Base-by-base conservation (phyloP, 2,113 vertebrate species). In the Hippocampus comes region DNA sequence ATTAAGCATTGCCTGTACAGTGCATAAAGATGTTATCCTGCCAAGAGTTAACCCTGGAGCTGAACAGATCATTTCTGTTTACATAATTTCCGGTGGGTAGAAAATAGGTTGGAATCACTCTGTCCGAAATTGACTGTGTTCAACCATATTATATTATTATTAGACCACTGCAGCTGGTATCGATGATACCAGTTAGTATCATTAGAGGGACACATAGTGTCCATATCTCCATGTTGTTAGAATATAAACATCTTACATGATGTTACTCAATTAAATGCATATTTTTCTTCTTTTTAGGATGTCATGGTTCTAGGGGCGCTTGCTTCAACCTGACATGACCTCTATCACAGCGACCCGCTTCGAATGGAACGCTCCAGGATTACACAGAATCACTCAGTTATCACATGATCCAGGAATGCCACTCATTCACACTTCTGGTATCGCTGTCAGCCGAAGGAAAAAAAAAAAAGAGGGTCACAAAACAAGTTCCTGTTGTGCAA, bases 351-450 rank as follows among this genome's bases (percentile, higher is more conserved):
- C 82, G 78, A 86, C 69, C 67, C 59, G 73, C 67, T 70, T 66
- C 75, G 64, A 81, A 78, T 76, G 84, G 82, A 87, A 86, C 60
- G 69, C 75, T 72, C 73, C 83, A 66, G 75, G 87, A 87, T 88
- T 87, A 83, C 83, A 65, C 64, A 78, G 65, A 79, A 73, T 72
- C 72, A 75, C 66, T 56, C 74, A 68, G 84, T 48, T 74, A 67
- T 86, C 90, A 89, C 87, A 87, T 89, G 88, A 86, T 72, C 74
- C 55, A 66, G 51, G 79, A 81, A 88, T 84, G 85, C 77, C 77
- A 78, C 78, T 84, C 74, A 81, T 75, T 87, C 81, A 80, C 43
- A 65, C 79, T 84, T 79, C 86, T 74, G 86, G 88, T 90, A 84
- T 89, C 72, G 0, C 82, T 82, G 86, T 84, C 83, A 84, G 80